Evolutionary conservation across 2,113 vertebrate species (phyloP), one percentile per base, ranked within the genome.

Genomic region (Platysternon megacephalum): DNA sequence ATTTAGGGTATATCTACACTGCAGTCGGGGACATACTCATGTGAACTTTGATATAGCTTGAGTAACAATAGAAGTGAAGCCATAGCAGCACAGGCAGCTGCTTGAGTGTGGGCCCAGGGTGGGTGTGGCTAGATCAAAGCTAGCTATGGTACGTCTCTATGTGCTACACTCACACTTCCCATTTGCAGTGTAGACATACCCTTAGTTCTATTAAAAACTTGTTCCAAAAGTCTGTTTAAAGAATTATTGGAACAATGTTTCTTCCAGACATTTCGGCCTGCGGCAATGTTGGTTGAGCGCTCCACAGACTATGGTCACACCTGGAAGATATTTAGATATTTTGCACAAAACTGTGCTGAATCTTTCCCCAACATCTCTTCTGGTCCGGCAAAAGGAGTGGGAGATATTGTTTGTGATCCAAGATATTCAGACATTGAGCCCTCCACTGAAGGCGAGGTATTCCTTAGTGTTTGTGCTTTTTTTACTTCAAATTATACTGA

Each of bases 221-320:
- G 5, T 44, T 76, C 22, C 22, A 26, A 76, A 76, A 12, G 22
- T 42, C 72, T 26, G 24, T 28, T 74, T 11, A 7, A 42, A 72
- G 46, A 17, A 72, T 79, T 82, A 35, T 86, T 95, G 85, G 65
- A 85, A 84, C 92, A 81, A 46, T 91, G 26, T 96, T 90, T 95
- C 88, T 97, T 93, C 58, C 90, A 99, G 99, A 99, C 99, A 83
- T 99, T 99, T 94, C 98, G 98, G 5, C 99, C 99, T 22, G 98
- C 98, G 17, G 99, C 99, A 49, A 99, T 99, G 99, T 96, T 99
- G 93, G 98, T 99, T 88, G 99, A 99, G 93, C 96, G 98, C 49
- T 99, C 99, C 4, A 97, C 98, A 0, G 99, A 99, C 95, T 99
- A 98, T 14, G 99, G 99, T 16, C 98, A 81, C 42, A 99, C 98